phyloP scores from a whole-genome alignment of 2,113 vertebrate genomes.

The Hydrolagus affinis region DNA sequence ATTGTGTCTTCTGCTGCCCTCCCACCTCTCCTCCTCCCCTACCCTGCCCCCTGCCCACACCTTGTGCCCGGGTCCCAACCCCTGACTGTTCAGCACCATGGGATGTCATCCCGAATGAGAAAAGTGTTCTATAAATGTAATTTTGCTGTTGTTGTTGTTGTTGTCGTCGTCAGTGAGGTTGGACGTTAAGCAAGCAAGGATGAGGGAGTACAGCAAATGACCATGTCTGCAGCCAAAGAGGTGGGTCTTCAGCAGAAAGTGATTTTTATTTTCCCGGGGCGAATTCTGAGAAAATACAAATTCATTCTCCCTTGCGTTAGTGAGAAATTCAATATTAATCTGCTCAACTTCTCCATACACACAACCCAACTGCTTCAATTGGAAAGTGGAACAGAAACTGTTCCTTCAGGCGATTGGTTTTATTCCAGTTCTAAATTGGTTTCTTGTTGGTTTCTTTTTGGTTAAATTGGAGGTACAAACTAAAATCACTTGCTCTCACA shows the following conservation, averaged over 20 bases:
- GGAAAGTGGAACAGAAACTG: not conserved
- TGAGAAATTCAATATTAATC: not conserved
- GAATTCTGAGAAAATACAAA: not conserved
- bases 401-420: constrained; percentile 7
- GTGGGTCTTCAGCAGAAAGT: not conserved
- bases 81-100: no score
- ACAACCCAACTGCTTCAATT: not conserved
- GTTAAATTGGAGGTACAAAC: constrained; percentile 17
- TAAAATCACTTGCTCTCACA: constrained; percentile 22
- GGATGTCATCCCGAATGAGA: no score
- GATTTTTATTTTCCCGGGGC: not conserved
- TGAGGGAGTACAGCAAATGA: no score
- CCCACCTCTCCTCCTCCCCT: no score
- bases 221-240: no score
- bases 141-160: no score
- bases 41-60: no score
- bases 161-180: no score
- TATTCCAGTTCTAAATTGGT: constrained; percentile 9
- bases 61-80: no score
- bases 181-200: no score
- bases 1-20: no score
- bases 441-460: constrained; percentile 3
- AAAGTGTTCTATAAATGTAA: no score
- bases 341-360: not conserved
- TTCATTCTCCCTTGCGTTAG: not conserved